These are phyloP conservation scores for Sebastolobus altivelis DNA, from an alignment of 2,797 vertebrate species.

Conservation along the genomic window DNA sequence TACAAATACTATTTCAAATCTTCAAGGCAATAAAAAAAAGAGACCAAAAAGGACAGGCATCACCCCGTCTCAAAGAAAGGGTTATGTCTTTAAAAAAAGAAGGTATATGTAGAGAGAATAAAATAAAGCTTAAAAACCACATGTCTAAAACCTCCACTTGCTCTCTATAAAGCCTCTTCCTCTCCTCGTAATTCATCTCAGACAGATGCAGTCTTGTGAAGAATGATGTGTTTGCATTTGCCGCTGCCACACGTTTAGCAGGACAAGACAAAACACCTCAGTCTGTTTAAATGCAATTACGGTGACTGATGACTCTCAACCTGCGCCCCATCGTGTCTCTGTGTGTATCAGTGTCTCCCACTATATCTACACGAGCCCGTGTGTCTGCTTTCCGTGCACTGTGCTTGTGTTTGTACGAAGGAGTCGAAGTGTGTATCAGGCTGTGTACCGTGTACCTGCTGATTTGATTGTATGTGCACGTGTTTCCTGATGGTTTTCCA, in stretches of 20 bases:
- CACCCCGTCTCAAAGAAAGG: neutral
- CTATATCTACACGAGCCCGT: neutral
- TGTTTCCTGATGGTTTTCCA: neutral
- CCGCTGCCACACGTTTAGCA: conserved; percentile 43
- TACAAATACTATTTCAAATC: neutral
- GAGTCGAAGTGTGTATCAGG: neutral
- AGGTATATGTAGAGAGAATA: neutral
- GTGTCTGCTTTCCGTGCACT: neutral
- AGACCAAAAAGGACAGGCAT: neutral
- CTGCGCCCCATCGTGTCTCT: neutral
- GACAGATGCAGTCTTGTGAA: conserved; percentile 4
- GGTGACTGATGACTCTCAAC: conserved; percentile 50
- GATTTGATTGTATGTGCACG: neutral
- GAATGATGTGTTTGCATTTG: conserved; percentile 58
- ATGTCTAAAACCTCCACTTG: neutral
- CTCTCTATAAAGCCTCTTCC: neutral
- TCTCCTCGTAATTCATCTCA: conserved; percentile 1
- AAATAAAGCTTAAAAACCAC: neutral
- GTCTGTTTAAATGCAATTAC: conserved; percentile 60
- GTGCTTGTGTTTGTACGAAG: neutral
- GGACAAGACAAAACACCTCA: conserved; percentile 47
- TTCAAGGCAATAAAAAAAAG: neutral
- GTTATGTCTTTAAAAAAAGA: neutral
- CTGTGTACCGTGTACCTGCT: neutral
- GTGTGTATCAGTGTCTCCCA: conserved; percentile 10